phyloP scores from a whole-genome alignment of 1,140 invertebrate genomes.

The Cepaea nemoralis region DNA sequence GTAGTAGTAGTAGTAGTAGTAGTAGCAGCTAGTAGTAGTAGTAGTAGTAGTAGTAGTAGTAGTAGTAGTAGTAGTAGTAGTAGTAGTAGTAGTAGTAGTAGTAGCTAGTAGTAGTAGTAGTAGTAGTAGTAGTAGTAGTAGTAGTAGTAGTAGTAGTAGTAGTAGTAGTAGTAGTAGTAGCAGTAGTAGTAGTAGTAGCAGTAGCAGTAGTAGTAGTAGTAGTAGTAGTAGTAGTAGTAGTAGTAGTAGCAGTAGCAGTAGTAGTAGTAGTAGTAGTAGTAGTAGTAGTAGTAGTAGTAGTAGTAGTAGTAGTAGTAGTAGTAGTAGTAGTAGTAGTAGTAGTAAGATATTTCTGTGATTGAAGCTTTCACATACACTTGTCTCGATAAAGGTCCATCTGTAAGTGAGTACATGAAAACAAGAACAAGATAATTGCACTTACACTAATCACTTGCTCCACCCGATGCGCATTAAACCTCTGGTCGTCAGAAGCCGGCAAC shows the following conservation, averaged over 20 bases:
- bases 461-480: neutral
- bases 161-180: conserved; percentile 1
- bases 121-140: neutral
- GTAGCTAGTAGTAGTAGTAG: neutral
- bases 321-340: conserved; percentile 9
- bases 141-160: conserved; percentile 6
- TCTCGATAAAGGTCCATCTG: neutral
- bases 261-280: neutral
- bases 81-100: conserved; percentile 5
- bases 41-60: conserved; percentile 6
- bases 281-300: neutral
- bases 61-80: conserved; percentile 5
- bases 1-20: conserved; percentile 6
- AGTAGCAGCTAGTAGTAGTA: conserved; percentile 5
- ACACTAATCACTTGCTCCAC: neutral
- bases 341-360: too few species aligned
- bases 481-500: neutral
- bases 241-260: neutral
- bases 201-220: neutral
- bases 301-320: neutral
- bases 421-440: too few species aligned
- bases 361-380: neutral
- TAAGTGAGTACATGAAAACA: too few species aligned
- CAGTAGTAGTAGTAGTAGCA: neutral
- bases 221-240: neutral